These are phyloP conservation scores for Sporophila hypoxantha DNA, from an alignment of 2,113 vertebrate species.

Conservation along the genomic window DNA sequence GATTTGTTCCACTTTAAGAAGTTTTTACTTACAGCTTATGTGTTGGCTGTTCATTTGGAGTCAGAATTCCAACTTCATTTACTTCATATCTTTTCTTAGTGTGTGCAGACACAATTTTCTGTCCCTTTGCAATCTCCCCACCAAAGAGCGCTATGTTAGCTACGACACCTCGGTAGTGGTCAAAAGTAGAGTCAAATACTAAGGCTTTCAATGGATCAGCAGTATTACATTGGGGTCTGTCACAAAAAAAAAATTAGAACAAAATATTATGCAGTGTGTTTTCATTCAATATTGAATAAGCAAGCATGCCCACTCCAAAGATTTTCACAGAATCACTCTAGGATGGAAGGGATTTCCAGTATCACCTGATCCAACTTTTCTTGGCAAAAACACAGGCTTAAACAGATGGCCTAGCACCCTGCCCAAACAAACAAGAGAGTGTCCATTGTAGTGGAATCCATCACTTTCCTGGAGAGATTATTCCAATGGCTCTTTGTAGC, in stretches of 20 bases:
- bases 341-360: background rate
- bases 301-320: background rate
- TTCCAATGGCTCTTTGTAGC: background rate
- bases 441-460: background rate
- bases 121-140: conserved; percentile 82
- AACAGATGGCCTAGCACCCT: background rate
- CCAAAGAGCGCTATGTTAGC: conserved; percentile 87
- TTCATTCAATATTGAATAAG: background rate
- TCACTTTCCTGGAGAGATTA: background rate
- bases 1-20: background rate
- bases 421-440: background rate
- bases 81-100: conserved; percentile 88
- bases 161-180: conserved; percentile 90
- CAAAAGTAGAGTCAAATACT: conserved; percentile 93
- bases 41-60: conserved; percentile 80
- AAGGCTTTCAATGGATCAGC: conserved; percentile 84
- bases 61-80: conserved; percentile 87
- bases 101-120: conserved; percentile 81
- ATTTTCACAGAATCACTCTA: background rate
- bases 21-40: conserved; percentile 75
- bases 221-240: conserved; percentile 72
- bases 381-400: background rate
- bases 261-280: background rate
- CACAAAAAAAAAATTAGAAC: background rate
- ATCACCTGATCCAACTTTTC: background rate